phyloP scores from a whole-genome alignment of 2,113 vertebrate species.

The Antechinus stuartii region DNA sequence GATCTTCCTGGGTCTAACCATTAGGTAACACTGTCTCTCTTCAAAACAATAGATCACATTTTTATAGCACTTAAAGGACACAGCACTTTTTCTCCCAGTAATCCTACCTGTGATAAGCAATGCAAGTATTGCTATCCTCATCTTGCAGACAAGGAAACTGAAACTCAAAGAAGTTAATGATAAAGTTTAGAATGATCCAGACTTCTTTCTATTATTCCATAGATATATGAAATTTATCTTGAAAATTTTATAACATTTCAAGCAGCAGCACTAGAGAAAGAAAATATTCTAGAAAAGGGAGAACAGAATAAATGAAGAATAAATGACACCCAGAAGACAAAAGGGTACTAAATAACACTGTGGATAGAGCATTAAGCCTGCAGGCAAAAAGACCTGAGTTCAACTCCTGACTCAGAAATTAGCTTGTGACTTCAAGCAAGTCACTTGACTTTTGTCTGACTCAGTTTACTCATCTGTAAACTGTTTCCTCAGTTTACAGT shows the following conservation, averaged over 20 bases:
- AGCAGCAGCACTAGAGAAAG: too few relatives aligned
- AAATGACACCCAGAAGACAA: too few relatives aligned
- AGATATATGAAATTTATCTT: not conserved
- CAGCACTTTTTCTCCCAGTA: not conserved
- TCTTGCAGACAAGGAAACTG: not conserved
- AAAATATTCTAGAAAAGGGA: too few relatives aligned
- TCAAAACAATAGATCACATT: too few relatives aligned
- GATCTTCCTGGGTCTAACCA: too few relatives aligned
- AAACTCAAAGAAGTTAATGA: not conserved
- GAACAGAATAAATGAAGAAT: too few relatives aligned
- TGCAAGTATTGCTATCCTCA: not conserved
- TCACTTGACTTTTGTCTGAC: not conserved
- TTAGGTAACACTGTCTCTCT: too few relatives aligned
- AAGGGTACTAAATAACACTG: too few relatives aligned
- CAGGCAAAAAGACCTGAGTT: not conserved
- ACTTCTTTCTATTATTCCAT: not conserved
- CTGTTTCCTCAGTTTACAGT: too few relatives aligned
- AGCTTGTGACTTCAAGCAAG: not conserved
- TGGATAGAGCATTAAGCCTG: not conserved
- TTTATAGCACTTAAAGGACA: not conserved
- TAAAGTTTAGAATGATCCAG: not conserved
- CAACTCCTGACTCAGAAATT: not conserved
- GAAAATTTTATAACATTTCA: too few relatives aligned
- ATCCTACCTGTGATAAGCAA: not conserved
- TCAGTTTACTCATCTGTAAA: too few relatives aligned